Evolutionary conservation across 2,113 vertebrate genomes (phyloP), one percentile per base, ranked within the genome.

Genomic region (Rana temporaria): DNA sequence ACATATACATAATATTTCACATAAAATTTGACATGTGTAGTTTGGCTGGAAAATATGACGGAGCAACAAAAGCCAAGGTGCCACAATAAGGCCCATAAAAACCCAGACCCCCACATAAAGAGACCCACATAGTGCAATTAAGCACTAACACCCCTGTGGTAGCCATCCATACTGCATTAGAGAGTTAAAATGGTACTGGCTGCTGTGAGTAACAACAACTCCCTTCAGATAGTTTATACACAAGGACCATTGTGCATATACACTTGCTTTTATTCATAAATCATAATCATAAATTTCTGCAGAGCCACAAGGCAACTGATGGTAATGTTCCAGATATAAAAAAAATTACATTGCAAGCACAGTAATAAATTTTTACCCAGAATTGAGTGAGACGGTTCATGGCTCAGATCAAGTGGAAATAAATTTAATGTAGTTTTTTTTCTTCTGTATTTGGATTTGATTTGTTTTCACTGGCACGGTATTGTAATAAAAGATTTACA

Each of bases 381-480:
- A 75, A 22, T 59, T 62, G 57, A n/a, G 30, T 60, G 15, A 60
- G 30, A 34, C 59, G 56, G 19, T 60, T 75, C 32, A 42, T 42
- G 56, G 56, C 72, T 62, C 26, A 22, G n/a, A 60, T 59, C 32
- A 60, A 62, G 42, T 75, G 72, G 56, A 75, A 75, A 75, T 75
- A 57, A 42, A 59, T 74, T 74, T 34, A 38, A 38, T 59, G 53
- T 18, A 78, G 77, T 82, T 65, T 18, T 64, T 66, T 88, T 84
- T 82, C 32, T 74, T 71, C 78, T 66, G 86, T 87, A 89, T 91
- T 91, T 92, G 88, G 88, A 88, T 93, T 90, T 89, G 84, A 89
- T 92, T 91, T 90, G 83, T 87, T 89, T 88, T 85, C 89, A 91
- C 86, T 75, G 60, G 70, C 90, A 93, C 90, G 88, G 85, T 87